A percentile compares a stretch with the other conserved stretches of the same genome.
Evolutionary conservation across 2,888 invertebrate species (phyloP).

Genomic region (Plebejus argus): DNA sequence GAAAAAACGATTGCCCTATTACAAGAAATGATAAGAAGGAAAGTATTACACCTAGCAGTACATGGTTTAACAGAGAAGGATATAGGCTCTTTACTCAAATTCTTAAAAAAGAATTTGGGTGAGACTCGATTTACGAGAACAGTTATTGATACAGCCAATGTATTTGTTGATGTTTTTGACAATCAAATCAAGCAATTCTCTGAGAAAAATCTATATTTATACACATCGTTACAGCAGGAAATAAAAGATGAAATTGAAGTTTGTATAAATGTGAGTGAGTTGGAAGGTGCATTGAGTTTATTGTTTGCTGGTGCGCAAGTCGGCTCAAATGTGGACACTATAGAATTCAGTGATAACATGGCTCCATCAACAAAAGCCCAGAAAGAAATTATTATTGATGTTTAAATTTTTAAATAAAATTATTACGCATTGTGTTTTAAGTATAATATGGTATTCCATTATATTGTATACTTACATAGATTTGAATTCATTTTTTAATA

Average conservation of each 20-base stretch:
- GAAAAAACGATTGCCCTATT: constrained; percentile 90
- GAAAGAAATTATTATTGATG: constrained; percentile 81
- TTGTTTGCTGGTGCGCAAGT: constrained; percentile 82
- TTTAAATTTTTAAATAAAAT: constrained; percentile 48
- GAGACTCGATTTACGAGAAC: constrained; percentile 87
- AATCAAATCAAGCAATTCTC: constrained; percentile 82
- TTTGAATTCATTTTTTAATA: too few relatives aligned
- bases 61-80: constrained; percentile 85
- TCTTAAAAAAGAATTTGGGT: constrained; percentile 87
- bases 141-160: constrained; percentile 87
- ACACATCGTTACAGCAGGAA: constrained; percentile 81
- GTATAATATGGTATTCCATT: neutral
- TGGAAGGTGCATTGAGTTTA: constrained; percentile 86
- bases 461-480: too few relatives aligned
- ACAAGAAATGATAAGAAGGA: constrained; percentile 92
- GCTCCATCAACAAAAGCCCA: constrained; percentile 73
- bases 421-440: neutral
- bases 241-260: constrained; percentile 85
- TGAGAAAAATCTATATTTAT: constrained; percentile 81
- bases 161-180: constrained; percentile 88
- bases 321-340: constrained; percentile 59
- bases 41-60: constrained; percentile 88
- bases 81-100: constrained; percentile 85
- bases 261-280: constrained; percentile 82
- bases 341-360: constrained; percentile 58